Evolutionary conservation across 2,113 vertebrate species (phyloP).

Genomic region (Leptodactylus fuscus): DNA sequence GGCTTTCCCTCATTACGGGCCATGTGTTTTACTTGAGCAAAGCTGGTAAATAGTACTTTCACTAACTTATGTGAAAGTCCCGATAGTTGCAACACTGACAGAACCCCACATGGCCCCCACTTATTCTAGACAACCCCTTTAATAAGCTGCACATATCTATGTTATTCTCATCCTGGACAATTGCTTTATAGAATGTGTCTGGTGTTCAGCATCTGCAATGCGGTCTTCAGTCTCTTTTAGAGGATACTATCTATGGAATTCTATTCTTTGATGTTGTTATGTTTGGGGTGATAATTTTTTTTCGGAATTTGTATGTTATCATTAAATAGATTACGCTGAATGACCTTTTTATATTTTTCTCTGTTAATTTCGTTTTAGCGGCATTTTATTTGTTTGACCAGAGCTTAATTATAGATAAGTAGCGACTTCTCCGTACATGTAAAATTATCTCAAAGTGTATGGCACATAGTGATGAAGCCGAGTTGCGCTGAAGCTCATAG

Average conservation of each 20-base stretch:
- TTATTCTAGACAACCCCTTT: no score
- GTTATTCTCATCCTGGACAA: no score
- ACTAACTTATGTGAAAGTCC: no score
- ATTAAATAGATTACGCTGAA: not conserved
- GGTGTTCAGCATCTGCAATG: not conserved
- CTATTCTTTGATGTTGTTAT: not conserved
- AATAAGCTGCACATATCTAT: no score
- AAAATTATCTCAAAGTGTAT: not conserved
- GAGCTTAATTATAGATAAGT: slow-evolving; percentile 36
- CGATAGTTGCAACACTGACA: no score
- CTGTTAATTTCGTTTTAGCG: not conserved
- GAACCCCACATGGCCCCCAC: no score
- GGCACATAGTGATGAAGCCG: not conserved
- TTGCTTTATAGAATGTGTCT: no score
- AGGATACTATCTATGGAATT: not conserved
- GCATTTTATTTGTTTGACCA: slow-evolving; percentile 42
- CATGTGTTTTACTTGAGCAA: no score
- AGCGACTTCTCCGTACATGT: not conserved
- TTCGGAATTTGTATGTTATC: not conserved
- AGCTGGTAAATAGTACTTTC: no score
- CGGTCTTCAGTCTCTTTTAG: not conserved
- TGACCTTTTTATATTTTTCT: slow-evolving; percentile 7
- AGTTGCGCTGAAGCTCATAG: not conserved
- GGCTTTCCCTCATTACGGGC: no score
- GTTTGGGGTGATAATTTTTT: not conserved